A percentile compares a stretch with the other conserved stretches of the same genome.
These are phyloP conservation scores for Sinocyclocheilus anshuiensis DNA, from an alignment of 2,113 vertebrate genomes.

Conservation along the genomic window DNA sequence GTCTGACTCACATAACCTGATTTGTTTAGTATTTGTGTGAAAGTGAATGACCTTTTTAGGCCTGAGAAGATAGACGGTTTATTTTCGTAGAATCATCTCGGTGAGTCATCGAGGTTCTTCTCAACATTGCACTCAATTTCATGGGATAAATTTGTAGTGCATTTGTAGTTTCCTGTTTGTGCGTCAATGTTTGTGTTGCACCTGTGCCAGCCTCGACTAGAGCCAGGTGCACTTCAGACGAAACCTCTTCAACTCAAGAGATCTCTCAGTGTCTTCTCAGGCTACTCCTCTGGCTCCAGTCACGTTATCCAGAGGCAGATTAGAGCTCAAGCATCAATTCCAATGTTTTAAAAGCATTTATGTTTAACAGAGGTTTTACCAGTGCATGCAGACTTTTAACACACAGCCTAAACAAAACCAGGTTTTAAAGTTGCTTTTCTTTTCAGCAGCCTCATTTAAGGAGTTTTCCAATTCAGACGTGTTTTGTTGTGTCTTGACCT, in stretches of 20 bases:
- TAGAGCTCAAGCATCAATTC: neutral
- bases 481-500: neutral
- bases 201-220: conserved; percentile 37
- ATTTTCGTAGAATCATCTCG: conserved; percentile 15
- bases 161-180: conserved; percentile 31
- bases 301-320: neutral
- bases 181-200: conserved; percentile 33
- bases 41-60: conserved; percentile 32
- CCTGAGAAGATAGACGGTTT: conserved; percentile 25
- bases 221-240: conserved; percentile 46
- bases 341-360: neutral
- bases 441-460: too few species aligned
- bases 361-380: neutral
- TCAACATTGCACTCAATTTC: neutral
- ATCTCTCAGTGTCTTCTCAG: neutral
- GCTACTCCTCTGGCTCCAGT: neutral
- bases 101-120: conserved; percentile 8
- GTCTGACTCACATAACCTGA: conserved; percentile 1
- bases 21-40: conserved; percentile 27
- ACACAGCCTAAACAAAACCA: neutral
- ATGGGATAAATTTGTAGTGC: neutral
- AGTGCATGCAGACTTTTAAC: neutral
- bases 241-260: conserved; percentile 33
- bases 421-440: neutral
- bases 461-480: too few species aligned